Conservation (phyloP, 2,113 vertebrate genomes). For the Enhydra lutris region DNA sequence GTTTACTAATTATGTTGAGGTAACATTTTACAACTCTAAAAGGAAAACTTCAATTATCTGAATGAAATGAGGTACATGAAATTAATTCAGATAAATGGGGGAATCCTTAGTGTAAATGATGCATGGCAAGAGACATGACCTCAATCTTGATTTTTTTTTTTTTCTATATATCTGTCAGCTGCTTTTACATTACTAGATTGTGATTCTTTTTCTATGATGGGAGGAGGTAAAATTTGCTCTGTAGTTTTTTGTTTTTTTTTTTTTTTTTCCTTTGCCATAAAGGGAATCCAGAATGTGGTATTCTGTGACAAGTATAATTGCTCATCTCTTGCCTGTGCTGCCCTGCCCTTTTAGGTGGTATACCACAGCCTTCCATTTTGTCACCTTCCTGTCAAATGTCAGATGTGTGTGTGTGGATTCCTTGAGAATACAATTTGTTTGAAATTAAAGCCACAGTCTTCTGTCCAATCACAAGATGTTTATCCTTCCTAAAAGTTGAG, state of each 20-base stretch:
- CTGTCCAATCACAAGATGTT: conserved; percentile 15
- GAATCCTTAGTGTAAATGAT: conserved; percentile 68
- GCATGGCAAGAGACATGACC: conserved; percentile 58
- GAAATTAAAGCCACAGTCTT: conserved; percentile 51
- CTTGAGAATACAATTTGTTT: conserved; percentile 26
- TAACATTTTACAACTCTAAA: conserved; percentile 66
- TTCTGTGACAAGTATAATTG: conserved; percentile 36
- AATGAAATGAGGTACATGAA: conserved; percentile 69
- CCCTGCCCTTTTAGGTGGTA: conserved; percentile 54
- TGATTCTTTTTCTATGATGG: conserved; percentile 51
- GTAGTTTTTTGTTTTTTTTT: not conserved
- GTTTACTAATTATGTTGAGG: conserved; percentile 70
- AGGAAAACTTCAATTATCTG: conserved; percentile 74
- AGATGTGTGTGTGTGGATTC: not conserved
- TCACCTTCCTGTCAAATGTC: conserved; percentile 58
- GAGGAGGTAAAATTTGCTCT: conserved; percentile 19
- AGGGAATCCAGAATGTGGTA: conserved; percentile 30
- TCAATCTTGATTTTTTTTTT: conserved; percentile 44
- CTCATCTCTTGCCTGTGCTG: not conserved
- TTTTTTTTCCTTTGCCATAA: not conserved
- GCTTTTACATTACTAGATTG: conserved; percentile 45
- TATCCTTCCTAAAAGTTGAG: not conserved
- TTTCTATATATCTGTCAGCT: conserved; percentile 33
- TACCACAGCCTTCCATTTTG: conserved; percentile 62
- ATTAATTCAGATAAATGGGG: conserved; percentile 70